These are phyloP conservation scores for Micromesistius poutassou DNA, from an alignment of 2,797 vertebrate species.

Conservation along the genomic window DNA sequence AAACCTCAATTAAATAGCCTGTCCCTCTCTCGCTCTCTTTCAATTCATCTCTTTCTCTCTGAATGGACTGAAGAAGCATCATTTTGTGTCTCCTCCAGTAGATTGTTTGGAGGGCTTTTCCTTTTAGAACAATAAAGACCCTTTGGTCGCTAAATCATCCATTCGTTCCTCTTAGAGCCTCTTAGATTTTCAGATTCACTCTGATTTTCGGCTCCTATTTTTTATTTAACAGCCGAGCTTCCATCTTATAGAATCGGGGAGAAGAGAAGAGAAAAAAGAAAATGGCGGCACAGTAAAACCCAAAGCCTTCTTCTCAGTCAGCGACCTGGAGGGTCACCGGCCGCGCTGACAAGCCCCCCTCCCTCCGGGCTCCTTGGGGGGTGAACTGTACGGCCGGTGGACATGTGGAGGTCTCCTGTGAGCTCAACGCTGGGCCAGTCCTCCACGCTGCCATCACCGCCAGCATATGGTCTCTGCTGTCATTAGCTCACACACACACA, in stretches of 20 bases:
- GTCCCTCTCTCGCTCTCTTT: slow-evolving; percentile 30
- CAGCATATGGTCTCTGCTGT: slow-evolving; percentile 64
- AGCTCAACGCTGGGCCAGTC: slow-evolving; percentile 46
- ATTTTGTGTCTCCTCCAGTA: slow-evolving; percentile 50
- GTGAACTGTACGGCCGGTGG: slow-evolving; percentile 18
- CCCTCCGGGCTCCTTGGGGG: slow-evolving; percentile 26
- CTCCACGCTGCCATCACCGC: slow-evolving; percentile 49
- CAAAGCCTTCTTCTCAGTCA: background rate
- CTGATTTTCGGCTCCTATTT: background rate
- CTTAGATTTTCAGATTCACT: background rate
- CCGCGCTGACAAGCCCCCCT: background rate
- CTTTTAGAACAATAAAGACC: slow-evolving; percentile 6
- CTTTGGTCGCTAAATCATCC: background rate
- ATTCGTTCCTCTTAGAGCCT: background rate
- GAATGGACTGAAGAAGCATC: slow-evolving; percentile 56
- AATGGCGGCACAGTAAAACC: background rate
- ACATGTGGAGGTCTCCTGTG: slow-evolving; percentile 30
- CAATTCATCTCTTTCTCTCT: slow-evolving; percentile 26
- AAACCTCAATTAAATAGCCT: slow-evolving; percentile 71
- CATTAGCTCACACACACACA: slow-evolving; percentile 59
- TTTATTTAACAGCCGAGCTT: background rate
- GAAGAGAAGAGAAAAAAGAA: background rate
- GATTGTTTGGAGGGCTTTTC: slow-evolving; percentile 31
- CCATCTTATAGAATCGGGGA: background rate
- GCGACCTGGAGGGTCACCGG: background rate